These are phyloP conservation scores for Palythoa grandiflora DNA, from an alignment of 92 coral and sea anemone genomes.

Conservation along the genomic window DNA sequence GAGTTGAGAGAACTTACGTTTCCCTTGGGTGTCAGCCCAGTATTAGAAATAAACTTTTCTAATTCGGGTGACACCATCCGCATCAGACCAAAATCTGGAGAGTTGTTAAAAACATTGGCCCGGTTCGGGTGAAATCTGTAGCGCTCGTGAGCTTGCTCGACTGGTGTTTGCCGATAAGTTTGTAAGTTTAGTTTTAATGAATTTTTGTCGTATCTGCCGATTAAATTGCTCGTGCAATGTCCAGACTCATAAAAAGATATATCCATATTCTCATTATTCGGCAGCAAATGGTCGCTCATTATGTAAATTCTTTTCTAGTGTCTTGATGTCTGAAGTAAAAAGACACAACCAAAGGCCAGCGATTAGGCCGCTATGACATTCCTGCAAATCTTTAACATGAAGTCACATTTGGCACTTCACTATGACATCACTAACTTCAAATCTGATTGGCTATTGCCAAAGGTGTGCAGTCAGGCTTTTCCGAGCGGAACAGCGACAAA, in stretches of 20 bases:
- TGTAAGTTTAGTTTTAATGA: constrained; percentile 77
- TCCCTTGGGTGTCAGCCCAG: constrained; percentile 82
- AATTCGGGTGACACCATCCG: constrained; percentile 94
- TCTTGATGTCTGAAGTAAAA: constrained; percentile 65
- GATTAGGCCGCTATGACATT: constrained; percentile 86
- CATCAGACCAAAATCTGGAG: constrained; percentile 87
- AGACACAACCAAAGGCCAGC: constrained; percentile 51
- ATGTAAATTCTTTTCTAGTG: constrained; percentile 60
- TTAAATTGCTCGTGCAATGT: constrained; percentile 24
- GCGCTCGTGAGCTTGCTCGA: constrained; percentile 74
- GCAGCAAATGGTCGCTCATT: constrained; percentile 81
- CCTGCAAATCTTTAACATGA: constrained; percentile 81
- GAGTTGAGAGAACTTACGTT: constrained; percentile 78
- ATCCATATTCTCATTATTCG: constrained; percentile 77
- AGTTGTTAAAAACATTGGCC: constrained; percentile 64
- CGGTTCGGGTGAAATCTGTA: constrained; percentile 60
- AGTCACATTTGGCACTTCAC: constrained; percentile 80
- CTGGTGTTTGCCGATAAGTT: constrained; percentile 54
- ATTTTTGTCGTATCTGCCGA: constrained; percentile 79
- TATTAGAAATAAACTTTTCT: constrained; percentile 90
- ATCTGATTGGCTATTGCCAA: constrained; percentile 77
- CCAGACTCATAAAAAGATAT: constrained; percentile 83
- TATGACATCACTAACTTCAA: constrained; percentile 85
- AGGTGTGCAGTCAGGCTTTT: background rate
- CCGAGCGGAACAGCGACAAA: constrained; percentile 1